Evolutionary conservation across 2,888 invertebrate genomes (phyloP), one percentile per base, ranked within the genome.

Genomic region (Cephus pulcher): DNA sequence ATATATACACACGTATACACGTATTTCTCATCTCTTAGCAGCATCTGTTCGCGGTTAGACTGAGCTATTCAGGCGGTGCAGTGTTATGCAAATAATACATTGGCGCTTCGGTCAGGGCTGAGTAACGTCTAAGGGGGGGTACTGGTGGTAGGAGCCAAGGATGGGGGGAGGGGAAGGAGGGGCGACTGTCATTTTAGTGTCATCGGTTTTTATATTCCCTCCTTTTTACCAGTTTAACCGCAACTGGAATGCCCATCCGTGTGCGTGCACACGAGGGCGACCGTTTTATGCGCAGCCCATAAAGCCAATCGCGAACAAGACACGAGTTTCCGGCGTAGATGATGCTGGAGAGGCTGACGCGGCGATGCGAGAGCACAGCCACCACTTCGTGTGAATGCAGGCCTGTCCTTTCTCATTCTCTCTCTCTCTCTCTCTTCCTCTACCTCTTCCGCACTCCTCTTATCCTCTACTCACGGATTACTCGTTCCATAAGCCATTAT

Each of bases 401-500:
- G 23, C 23, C 56, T 56, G 9, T 56, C 56, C 9, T 56, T 56
- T 56, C 37, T 37, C 37, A 12, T 4, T 37, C 1, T 37, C 32
- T 15, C 40, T 40, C 15, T 40, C 4, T 6, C 37, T 37, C 12
- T 1, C 40, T 56, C 23, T 56, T 2, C 56, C 23, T 23, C 9
- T 56, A 56, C 56, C 56, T 56, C 23, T 23, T 56, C 56, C 56
- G 23, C 15, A 56, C 56, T 56, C 9, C 71, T 32, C 71, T 32
- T 32, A 6, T 71, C 32, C 71, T 71, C 12, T 74, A 77, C 40
- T 77, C 77, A 79, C 76, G 76, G 79, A 83, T 84, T 83, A 79
- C 82, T 81, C 79, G 80, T 81, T 82, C 80, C 83, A 80, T 77
- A 81, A 82, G 80, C 81, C 80, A 81, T 86, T 86, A 86, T 80